phyloP scores from a whole-genome alignment of 2,113 vertebrate genomes.

The Bostrychus sinensis region DNA sequence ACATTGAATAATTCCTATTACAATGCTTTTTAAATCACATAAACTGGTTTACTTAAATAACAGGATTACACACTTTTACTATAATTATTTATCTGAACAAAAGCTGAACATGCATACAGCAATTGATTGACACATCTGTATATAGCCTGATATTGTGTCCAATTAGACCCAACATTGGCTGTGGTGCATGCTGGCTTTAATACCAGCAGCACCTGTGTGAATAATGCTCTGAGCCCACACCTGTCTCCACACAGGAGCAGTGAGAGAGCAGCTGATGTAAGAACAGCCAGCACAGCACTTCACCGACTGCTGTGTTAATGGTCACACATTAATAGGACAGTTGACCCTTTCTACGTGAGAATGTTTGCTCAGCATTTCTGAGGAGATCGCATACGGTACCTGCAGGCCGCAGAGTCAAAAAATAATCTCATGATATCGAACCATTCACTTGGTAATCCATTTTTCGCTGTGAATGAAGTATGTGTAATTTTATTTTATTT shows the following conservation, averaged over 20 bases:
- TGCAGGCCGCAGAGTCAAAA: slow-evolving; percentile 10
- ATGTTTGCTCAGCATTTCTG: slow-evolving; percentile 40
- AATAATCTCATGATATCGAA: not conserved
- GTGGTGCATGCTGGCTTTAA: not conserved
- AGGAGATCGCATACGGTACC: slow-evolving; percentile 8
- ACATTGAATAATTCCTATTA: no score
- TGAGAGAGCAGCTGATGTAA: slow-evolving; percentile 15
- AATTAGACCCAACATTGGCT: not conserved
- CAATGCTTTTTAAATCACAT: no score
- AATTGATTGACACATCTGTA: not conserved
- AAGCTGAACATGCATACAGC: no score
- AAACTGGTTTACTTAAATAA: no score
- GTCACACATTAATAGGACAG: slow-evolving; percentile 50
- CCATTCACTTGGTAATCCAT: not conserved
- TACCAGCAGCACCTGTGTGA: slow-evolving; percentile 8
- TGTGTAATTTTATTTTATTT: not conserved
- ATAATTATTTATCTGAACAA: no score
- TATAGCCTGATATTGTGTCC: slow-evolving; percentile 13
- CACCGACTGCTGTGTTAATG: slow-evolving; percentile 47
- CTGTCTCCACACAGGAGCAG: slow-evolving; percentile 19
- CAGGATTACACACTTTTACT: no score
- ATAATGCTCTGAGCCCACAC: slow-evolving; percentile 26
- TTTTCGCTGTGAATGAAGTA: not conserved
- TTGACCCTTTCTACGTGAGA: slow-evolving; percentile 43
- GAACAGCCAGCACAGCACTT: slow-evolving; percentile 34